phyloP scores from a whole-genome alignment of 1,140 invertebrate genomes.

The Anastatus disparis region DNA sequence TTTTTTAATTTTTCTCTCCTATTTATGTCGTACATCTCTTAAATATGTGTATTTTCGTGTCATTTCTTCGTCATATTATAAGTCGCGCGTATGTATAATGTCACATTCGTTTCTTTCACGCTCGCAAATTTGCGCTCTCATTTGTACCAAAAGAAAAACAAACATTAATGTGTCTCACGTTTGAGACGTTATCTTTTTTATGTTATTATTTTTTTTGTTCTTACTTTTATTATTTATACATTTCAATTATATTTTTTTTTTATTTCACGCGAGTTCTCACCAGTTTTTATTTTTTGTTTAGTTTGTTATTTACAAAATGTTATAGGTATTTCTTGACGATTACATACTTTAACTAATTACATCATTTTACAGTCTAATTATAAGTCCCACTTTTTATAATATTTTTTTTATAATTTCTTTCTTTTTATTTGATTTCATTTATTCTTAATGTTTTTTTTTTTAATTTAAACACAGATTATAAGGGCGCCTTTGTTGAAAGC shows the following conservation, averaged over 20 bases:
- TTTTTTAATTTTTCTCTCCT: neutral
- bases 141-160: conserved; percentile 8
- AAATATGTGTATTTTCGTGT: too few species aligned
- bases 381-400: conserved; percentile 30
- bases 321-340: conserved; percentile 45
- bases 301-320: conserved; percentile 54
- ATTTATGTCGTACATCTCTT: too few species aligned
- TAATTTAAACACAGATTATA: too few species aligned
- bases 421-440: conserved; percentile 7
- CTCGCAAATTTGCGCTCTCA: neutral
- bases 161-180: neutral
- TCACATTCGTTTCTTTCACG: too few species aligned
- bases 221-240: neutral
- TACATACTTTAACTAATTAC: conserved; percentile 44
- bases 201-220: too few species aligned
- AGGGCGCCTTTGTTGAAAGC: too few species aligned
- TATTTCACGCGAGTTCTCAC: conserved; percentile 14
- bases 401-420: too few species aligned
- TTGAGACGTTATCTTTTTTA: neutral
- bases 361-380: conserved; percentile 40
- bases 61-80: too few species aligned
- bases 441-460: neutral
- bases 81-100: too few species aligned
- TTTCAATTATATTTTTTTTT: neutral
- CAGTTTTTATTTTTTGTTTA: conserved; percentile 26